A percentile compares a stretch with the other conserved stretches of the same genome.
Conservation (phyloP, 2,888 invertebrate species). For the Macaria liturata region DNA sequence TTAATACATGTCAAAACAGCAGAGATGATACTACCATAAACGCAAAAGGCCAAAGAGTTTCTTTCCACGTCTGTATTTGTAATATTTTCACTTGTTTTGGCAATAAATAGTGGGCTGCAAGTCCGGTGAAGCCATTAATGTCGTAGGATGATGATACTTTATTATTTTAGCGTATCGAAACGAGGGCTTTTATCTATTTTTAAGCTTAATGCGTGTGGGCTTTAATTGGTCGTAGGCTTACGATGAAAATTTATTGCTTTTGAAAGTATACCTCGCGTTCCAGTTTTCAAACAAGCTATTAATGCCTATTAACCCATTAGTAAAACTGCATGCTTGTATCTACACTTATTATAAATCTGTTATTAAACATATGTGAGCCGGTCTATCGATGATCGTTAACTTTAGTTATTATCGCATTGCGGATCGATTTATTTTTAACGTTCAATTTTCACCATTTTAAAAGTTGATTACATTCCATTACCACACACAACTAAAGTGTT, state of each 20-base stretch:
- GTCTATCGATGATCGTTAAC: too few species aligned
- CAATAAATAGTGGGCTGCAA: conserved; percentile 18
- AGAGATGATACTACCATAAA: too few species aligned
- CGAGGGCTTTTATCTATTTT: conserved; percentile 41
- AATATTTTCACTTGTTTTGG: conserved; percentile 20
- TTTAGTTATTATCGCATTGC: too few species aligned
- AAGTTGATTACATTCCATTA: too few species aligned
- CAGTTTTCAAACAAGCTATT: conserved; percentile 35
- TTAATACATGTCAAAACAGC: too few species aligned
- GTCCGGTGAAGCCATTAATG: conserved; percentile 16
- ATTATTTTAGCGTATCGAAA: conserved; percentile 37
- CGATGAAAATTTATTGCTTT: conserved; percentile 47
- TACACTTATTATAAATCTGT: conserved; percentile 1
- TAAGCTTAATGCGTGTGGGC: conserved; percentile 43
- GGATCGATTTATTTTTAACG: too few species aligned
- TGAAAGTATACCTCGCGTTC: conserved; percentile 50
- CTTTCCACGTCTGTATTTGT: conserved; percentile 4
- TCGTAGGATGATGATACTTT: conserved; percentile 39
- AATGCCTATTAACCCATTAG: conserved; percentile 18
- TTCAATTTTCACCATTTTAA: too few species aligned
- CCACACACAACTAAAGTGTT: too few species aligned
- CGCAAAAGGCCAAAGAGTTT: conserved; percentile 2
- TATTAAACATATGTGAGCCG: too few species aligned
- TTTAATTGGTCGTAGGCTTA: conserved; percentile 41
- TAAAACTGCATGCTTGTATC: conserved; percentile 38